A percentile compares a stretch with the other conserved stretches of the same genome.
These are phyloP conservation scores for Zhuqinia jingwanae DNA, from an alignment of 2,888 invertebrate species.

Conservation along the genomic window DNA sequence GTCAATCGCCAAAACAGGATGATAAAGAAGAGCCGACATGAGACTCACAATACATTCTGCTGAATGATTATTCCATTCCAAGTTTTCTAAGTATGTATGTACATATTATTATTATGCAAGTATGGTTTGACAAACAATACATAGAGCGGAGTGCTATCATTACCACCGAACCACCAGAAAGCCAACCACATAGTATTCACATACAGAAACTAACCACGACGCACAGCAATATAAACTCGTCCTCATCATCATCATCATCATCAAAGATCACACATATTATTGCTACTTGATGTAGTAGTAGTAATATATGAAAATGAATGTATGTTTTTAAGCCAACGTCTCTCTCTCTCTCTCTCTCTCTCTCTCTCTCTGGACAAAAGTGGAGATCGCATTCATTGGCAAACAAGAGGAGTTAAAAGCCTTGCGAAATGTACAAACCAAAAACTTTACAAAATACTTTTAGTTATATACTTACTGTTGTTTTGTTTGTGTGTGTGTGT, in stretches of 20 bases:
- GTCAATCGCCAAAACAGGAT: conserved; percentile 12
- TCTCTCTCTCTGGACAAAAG: conserved; percentile 8
- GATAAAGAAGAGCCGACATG: background rate
- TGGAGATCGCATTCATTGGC: conserved; percentile 21
- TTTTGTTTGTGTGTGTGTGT: background rate
- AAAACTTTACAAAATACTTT: conserved; percentile 37
- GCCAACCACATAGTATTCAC: conserved; percentile 24
- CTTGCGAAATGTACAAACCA: conserved; percentile 36
- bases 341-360: no score
- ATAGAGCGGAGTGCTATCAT: background rate
- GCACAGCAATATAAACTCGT: background rate
- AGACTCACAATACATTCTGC: conserved; percentile 4
- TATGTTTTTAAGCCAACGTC: no score
- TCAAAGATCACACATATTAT: background rate
- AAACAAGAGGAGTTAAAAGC: conserved; percentile 28
- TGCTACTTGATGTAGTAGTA: no score
- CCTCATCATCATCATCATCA: background rate
- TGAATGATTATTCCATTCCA: background rate
- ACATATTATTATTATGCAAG: conserved; percentile 21
- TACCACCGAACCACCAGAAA: conserved; percentile 30
- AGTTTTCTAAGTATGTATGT: background rate
- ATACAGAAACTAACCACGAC: background rate
- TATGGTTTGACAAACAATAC: background rate
- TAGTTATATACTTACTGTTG: no score
- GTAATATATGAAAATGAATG: no score